Base-by-base conservation (phyloP, 2,113 vertebrate species). In the Microcebus jonahi region DNA sequence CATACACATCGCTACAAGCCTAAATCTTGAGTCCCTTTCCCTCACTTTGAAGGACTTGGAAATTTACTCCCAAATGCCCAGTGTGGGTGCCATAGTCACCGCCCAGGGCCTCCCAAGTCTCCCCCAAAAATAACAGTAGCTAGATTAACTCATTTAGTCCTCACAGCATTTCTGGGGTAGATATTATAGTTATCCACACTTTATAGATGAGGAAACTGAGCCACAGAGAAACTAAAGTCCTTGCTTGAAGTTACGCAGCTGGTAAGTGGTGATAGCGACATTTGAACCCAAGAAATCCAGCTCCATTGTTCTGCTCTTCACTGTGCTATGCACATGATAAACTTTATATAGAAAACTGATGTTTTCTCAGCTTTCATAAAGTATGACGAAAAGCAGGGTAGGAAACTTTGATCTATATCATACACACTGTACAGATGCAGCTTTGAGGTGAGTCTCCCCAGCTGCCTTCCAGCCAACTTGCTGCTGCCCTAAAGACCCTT, bases 201-300 rank as follows among this genome's bases (percentile, higher is more conserved):
- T 94, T 68, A 96, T 34, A 95, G 80, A 73, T 45, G 71, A 81
- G 57, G 71, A 97, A 65, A 79, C 25, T 29, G 80, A 94, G 42
- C 27, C 65, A 63, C n/a, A 36, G 48, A 88, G 88, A 94, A 48
- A 15, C 39, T 73, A 79, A 93, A 42, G 17, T 2, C 59, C 53
- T 85, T 77, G 36, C 25, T 55, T 29, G 29, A 63, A 57, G 7
- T 80, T 23, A 80, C 39, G 29, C 80, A 29, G 13, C 31, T 87
- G n/a, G 48, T 61, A 61, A 55, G n/a, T 20, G 42, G 48, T 86
- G 50, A 94, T 73, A 12, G 12, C 61, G 20, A 63, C 50, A 77
- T 75, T 34, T 45, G 50, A 90, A 77, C 25, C 27, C 77, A 27
- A 88, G 57, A 34, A 75, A 61, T n/a, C 42, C n/a, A 92, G 34